Evolutionary conservation across 2,888 invertebrate genomes (phyloP).

Genomic region (Lamproptera curius): DNA sequence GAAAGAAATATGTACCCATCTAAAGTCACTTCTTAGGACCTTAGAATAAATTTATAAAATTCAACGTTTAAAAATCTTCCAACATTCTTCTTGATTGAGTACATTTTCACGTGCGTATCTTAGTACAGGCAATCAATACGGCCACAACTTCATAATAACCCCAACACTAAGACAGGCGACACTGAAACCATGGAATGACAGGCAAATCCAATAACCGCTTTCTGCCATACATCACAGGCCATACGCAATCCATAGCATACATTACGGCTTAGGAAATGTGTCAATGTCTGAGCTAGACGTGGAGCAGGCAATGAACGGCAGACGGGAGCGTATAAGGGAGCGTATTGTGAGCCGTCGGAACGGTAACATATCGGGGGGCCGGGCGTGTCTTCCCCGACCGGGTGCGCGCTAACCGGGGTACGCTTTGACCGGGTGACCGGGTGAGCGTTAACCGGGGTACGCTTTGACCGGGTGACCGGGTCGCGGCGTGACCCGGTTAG

Average conservation of each 20-base stretch:
- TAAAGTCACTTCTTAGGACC: too few relatives aligned
- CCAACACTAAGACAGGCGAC: too few relatives aligned
- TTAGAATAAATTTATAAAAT: too few relatives aligned
- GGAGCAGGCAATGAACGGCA: slow-evolving; percentile 7
- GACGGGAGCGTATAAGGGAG: background rate
- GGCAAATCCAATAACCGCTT: background rate
- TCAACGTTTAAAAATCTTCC: too few relatives aligned
- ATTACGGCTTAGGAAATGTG: background rate
- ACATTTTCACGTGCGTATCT: too few relatives aligned
- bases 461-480: slow-evolving; percentile 61
- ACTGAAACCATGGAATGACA: too few relatives aligned
- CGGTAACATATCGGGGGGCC: slow-evolving; percentile 20
- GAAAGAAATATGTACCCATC: too few relatives aligned
- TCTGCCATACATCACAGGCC: background rate
- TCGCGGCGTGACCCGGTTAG: slow-evolving; percentile 57
- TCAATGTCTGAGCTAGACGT: background rate
- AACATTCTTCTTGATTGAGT: too few relatives aligned
- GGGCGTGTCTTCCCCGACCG: slow-evolving; percentile 40
- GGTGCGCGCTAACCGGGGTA: slow-evolving; percentile 42
- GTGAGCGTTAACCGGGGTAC: slow-evolving; percentile 47
- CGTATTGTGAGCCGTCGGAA: slow-evolving; percentile 19
- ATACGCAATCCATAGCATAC: background rate
- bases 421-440: slow-evolving; percentile 59
- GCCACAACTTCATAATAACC: too few relatives aligned
- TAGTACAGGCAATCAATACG: too few relatives aligned